Evolutionary conservation across 2,113 vertebrate species (phyloP).

Genomic region (Myotis yumanensis): DNA sequence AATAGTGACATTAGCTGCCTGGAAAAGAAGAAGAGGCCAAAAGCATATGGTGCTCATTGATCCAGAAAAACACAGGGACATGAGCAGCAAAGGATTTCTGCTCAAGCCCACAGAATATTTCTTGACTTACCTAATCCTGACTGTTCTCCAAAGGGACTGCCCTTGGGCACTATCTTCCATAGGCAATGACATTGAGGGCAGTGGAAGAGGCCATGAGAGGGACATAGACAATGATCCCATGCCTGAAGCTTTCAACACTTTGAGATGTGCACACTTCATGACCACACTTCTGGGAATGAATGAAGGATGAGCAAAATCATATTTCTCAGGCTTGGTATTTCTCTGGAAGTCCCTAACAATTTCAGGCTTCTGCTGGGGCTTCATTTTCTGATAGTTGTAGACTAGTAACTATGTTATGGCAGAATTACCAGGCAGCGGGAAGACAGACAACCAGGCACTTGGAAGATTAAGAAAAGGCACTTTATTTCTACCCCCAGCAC

Average conservation of each 20-base stretch:
- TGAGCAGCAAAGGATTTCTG: background rate
- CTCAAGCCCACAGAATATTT: background rate
- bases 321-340: background rate
- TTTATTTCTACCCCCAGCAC: no score
- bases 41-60: fast-evolving
- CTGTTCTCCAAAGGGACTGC: background rate
- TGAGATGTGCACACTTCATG: background rate
- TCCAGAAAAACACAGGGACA: background rate
- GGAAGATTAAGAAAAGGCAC: no score
- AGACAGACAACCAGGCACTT: no score
- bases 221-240: background rate
- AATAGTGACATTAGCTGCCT: no score
- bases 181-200: background rate
- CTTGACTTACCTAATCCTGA: background rate
- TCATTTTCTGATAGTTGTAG: background rate
- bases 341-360: background rate
- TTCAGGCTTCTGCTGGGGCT: background rate
- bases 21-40: background rate
- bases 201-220: background rate
- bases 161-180: background rate
- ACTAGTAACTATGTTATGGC: background rate
- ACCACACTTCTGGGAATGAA: background rate
- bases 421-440: no score
- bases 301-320: background rate
- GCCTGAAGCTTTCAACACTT: background rate